Conservation (phyloP, 2,888 invertebrate genomes). For the Saturnia pavonia region DNA sequence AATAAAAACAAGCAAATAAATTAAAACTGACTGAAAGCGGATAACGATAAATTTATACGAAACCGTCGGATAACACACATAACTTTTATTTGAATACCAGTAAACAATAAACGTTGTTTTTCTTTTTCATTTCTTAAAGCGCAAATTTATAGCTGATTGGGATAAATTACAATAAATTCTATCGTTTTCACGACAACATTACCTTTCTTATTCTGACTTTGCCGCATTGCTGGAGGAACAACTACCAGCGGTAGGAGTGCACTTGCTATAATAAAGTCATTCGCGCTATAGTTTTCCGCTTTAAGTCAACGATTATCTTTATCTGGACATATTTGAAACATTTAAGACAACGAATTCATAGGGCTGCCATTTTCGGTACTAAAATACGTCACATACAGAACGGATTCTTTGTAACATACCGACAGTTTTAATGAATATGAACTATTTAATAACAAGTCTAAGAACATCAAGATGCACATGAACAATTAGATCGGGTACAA, state of each 20-base stretch:
- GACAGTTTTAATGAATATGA: not conserved
- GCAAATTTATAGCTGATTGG: not conserved
- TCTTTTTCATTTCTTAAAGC: not conserved
- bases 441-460: not conserved
- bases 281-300: not conserved
- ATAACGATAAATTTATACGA: not conserved
- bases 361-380: not conserved
- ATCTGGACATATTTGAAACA: not conserved
- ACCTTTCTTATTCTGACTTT: not conserved
- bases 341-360: not conserved
- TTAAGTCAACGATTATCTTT: not conserved
- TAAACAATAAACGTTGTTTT: not conserved
- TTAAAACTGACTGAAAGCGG: not conserved
- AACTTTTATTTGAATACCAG: not conserved
- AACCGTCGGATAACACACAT: not conserved
- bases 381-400: not conserved
- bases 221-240: not conserved
- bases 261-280: not conserved
- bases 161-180: not conserved
- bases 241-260: not conserved
- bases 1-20: not conserved
- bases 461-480: slow-evolving; percentile 1
- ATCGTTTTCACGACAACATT: not conserved
- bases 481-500: not conserved
- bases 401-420: not conserved